phyloP scores from a whole-genome alignment of 1,140 invertebrate genomes.

The Cardiocondyla obscurior region DNA sequence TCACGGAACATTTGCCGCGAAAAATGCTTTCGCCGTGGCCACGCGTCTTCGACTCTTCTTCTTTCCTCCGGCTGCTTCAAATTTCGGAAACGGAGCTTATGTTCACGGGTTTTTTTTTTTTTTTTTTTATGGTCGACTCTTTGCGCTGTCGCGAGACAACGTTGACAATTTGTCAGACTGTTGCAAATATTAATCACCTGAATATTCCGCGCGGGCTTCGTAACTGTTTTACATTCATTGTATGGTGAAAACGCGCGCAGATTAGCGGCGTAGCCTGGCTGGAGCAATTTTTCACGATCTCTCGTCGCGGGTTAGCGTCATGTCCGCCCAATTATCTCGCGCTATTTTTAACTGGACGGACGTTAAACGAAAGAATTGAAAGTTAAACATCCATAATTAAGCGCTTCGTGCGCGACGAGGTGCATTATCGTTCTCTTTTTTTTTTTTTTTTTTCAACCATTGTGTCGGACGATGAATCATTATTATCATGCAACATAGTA shows the following conservation, averaged over 20 bases:
- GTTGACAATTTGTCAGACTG: constrained; percentile 37
- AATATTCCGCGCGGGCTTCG: neutral
- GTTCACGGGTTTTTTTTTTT: no score
- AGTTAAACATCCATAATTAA: constrained; percentile 50
- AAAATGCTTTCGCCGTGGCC: constrained; percentile 65
- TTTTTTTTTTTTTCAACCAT: neutral
- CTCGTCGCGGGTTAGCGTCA: constrained; percentile 10
- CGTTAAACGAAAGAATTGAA: constrained; percentile 38
- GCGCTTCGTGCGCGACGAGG: neutral
- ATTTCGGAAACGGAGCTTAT: constrained; percentile 50
- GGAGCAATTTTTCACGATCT: constrained; percentile 47
- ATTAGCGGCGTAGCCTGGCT: constrained; percentile 18
- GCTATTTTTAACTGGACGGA: constrained; percentile 41
- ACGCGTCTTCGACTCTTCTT: constrained; percentile 69
- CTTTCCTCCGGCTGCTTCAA: constrained; percentile 49
- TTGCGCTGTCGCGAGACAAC: neutral
- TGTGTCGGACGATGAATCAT: constrained; percentile 20
- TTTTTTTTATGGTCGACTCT: neutral
- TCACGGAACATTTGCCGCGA: constrained; percentile 78
- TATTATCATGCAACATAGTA: constrained; percentile 1
- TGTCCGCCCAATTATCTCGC: constrained; percentile 27
- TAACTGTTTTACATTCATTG: constrained; percentile 50
- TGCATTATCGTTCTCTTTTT: no score
- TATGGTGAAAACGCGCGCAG: constrained; percentile 5
- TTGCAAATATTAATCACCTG: constrained; percentile 33